Evolutionary conservation across 1,140 invertebrate genomes (phyloP), one percentile per base, ranked within the genome.

Genomic region (Olivierus martensii): DNA sequence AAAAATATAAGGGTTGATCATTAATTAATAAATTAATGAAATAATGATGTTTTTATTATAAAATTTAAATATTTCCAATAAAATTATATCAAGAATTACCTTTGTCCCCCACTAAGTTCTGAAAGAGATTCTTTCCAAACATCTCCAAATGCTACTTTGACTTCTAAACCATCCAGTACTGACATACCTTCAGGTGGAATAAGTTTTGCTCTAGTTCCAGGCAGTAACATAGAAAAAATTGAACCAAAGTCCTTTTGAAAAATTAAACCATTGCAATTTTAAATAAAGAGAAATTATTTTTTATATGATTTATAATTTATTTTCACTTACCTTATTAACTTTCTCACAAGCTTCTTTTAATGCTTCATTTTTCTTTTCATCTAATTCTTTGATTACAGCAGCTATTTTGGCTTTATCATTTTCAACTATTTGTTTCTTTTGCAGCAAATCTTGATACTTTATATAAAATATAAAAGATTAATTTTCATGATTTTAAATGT

Each of bases 71-170:
- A n/a, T n/a, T n/a, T n/a, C n/a, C n/a, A n/a, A n/a, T n/a, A n/a
- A n/a, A n/a, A n/a, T n/a, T n/a, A n/a, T n/a, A n/a, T n/a, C n/a
- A 49, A 52, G 2, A 54, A 4, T 18, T 53, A 71, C 59, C 89
- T 78, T 72, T 98, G 92, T 1, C 94, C 95, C 51, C 95, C 95
- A 53, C 90, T 96, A 45, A 99, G 73, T 75, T 99, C 95, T 51
- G 81, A 81, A 22, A 99, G 73, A 11, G 86, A 92, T 58, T 99
- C 93, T 71, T 99, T 99, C 89, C 92, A 98, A 0, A 88, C 76
- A 48, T 81, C 80, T 60, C 91, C 92, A 70, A 99, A 93, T 1
- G 82, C 85, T 47, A 61, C 59, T 63, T 73, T 73, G 34, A 86
- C 83, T 74, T 96, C 89, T 1, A 98, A 72, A 14, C 93, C 93